A percentile compares a stretch with the other conserved stretches of the same genome.
These are phyloP conservation scores for Cebus imitator DNA, from an alignment of 2,113 vertebrate species.

Conservation along the genomic window DNA sequence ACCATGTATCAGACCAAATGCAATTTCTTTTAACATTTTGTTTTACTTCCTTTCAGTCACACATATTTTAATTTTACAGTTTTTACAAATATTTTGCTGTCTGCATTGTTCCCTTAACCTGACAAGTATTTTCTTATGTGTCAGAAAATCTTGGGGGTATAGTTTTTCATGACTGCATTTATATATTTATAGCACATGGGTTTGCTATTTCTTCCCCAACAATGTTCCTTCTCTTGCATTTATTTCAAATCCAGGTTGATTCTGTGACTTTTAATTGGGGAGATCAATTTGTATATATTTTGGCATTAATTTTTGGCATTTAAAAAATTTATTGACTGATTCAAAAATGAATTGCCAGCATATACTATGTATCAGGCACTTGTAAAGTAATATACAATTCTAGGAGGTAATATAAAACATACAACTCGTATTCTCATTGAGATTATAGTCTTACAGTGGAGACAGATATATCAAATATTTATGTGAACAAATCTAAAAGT, in stretches of 20 bases:
- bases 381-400: background rate
- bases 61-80: background rate
- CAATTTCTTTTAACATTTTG: background rate
- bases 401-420: background rate
- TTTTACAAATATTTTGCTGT: background rate
- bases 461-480: background rate
- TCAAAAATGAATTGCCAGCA: background rate
- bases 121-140: background rate
- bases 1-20: background rate
- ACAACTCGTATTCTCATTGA: background rate
- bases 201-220: background rate
- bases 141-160: background rate
- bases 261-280: background rate
- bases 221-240: background rate
- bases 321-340: background rate
- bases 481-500: background rate
- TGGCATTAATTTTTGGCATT: background rate
- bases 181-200: background rate
- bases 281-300: background rate
- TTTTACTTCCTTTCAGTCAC: background rate
- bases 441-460: background rate
- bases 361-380: background rate
- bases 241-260: background rate
- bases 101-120: background rate
- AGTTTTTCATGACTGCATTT: background rate